Base-by-base conservation (phyloP, 2,113 vertebrate genomes). In the Rhynchomys soricoides region DNA sequence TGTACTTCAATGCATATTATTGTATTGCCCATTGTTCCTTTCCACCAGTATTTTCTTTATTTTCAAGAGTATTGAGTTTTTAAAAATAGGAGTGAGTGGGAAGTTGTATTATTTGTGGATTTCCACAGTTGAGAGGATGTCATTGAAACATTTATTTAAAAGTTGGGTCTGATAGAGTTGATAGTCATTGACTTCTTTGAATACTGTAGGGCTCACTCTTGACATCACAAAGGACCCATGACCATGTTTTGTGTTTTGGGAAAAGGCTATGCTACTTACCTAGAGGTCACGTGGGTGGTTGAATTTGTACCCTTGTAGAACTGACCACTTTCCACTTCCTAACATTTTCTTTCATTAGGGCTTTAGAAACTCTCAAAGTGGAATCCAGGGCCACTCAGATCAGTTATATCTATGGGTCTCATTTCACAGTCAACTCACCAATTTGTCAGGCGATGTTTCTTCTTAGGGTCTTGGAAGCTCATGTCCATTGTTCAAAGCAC, bases 101-200 rank as follows among this genome's bases (percentile, higher is more conserved):
- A 70, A 8, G 16, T 52, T 90, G 15, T 85, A 57, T 96, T 89
- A 75, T 87, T 71, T 90, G 12, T 96, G 62, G 57, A 77, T 89
- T 96, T 77, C 43, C 82, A 55, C 43, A 74, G 40, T 88, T 40
- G 77, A 83, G 34, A 40, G 24, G 4, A 94, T 52, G 34, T 64
- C 74, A 90, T 26, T 26, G 90, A 93, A 94, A 57, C n/a, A 74
- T 90, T 95, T 24, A 92, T 70, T 86, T 91, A 85, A 86, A 64
- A 70, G 37, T 40, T 82, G 62, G 34, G 86, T 57, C 75, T n/a
- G 71, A 78, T 87, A 45, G 3, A 24, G 6, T 45, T 95, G 57
- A 89, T 57, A 59, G 48, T 29, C 29, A 73, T 34, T 66, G 64
- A 71, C 43, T 55, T 68, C 17, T 40, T 1, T 55, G 55, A 48